Evolutionary conservation across 2,888 invertebrate genomes (phyloP).

Genomic region (Onthophagus sagittarius): DNA sequence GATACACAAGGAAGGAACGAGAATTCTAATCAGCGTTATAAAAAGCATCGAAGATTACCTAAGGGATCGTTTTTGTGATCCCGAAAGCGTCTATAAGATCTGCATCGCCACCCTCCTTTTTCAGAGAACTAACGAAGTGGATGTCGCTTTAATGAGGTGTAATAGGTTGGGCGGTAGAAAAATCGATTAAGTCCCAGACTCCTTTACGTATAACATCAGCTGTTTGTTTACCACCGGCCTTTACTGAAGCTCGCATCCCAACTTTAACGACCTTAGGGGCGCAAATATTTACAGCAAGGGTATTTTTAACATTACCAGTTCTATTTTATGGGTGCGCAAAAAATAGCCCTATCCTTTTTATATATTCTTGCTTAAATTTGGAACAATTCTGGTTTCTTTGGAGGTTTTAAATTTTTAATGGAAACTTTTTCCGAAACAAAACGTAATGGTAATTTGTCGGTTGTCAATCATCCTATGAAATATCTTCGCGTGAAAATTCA

Average conservation of each 20-base stretch:
- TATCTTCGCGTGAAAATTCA: too few relatives aligned
- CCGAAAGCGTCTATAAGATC: neutral
- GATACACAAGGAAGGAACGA: neutral
- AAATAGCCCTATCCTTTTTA: too few relatives aligned
- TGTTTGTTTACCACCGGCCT: neutral
- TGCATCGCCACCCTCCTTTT: neutral
- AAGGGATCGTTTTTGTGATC: neutral
- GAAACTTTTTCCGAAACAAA: too few relatives aligned
- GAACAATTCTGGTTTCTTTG: too few relatives aligned
- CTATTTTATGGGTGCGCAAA: too few relatives aligned
- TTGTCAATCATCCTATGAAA: too few relatives aligned
- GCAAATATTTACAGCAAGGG: neutral
- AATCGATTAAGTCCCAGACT: neutral
- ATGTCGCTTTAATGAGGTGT: neutral
- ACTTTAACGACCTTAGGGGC: neutral
- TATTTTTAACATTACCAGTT: neutral
- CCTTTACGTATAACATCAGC: neutral
- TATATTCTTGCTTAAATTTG: too few relatives aligned
- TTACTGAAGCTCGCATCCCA: neutral
- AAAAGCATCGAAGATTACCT: neutral
- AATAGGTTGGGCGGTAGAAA: neutral
- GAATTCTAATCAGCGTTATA: neutral
- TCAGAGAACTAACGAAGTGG: neutral
- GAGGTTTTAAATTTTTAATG: too few relatives aligned
- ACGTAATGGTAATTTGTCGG: too few relatives aligned